Evolutionary conservation across 1,140 invertebrate genomes (phyloP).

Genomic region (Zaprionus inermis): DNA sequence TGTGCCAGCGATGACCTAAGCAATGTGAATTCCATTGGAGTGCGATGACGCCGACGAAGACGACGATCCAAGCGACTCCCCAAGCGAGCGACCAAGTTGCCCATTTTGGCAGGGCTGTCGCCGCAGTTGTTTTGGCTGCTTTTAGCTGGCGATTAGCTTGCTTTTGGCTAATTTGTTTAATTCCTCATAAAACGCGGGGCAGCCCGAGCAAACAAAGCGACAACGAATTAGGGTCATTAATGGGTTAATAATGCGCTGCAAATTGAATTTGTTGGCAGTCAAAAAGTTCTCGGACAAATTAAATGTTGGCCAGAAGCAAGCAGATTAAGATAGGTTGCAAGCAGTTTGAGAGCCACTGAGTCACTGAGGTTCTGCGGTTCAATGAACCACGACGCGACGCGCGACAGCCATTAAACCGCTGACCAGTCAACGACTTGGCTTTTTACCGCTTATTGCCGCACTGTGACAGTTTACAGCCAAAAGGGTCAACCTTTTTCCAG

Average conservation of each 20-base stretch:
- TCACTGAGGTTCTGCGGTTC: background rate
- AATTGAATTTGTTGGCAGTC: background rate
- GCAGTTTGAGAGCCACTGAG: background rate
- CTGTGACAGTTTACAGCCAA: conserved; percentile 11
- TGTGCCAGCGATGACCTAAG: conserved; percentile 7
- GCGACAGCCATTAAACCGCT: conserved; percentile 4
- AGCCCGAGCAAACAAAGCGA: conserved; percentile 6
- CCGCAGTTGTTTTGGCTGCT: background rate
- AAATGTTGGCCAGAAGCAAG: background rate
- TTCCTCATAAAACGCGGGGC: conserved; percentile 2
- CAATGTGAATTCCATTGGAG: conserved; percentile 1
- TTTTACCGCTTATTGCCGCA: background rate
- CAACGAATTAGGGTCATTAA: conserved; percentile 6
- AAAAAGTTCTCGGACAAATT: background rate
- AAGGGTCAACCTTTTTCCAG: background rate
- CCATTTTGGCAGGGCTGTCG: background rate
- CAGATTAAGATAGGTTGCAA: background rate
- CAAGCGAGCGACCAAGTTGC: background rate
- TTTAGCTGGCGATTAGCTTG: background rate
- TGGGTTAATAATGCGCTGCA: conserved; percentile 6
- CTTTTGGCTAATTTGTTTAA: conserved; percentile 8
- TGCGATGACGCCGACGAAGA: background rate
- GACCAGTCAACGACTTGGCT: conserved; percentile 6
- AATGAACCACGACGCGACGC: background rate
- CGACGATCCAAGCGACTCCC: background rate